These are phyloP conservation scores for Siniperca chuatsi DNA, from an alignment of 2,113 vertebrate genomes.

Conservation along the genomic window DNA sequence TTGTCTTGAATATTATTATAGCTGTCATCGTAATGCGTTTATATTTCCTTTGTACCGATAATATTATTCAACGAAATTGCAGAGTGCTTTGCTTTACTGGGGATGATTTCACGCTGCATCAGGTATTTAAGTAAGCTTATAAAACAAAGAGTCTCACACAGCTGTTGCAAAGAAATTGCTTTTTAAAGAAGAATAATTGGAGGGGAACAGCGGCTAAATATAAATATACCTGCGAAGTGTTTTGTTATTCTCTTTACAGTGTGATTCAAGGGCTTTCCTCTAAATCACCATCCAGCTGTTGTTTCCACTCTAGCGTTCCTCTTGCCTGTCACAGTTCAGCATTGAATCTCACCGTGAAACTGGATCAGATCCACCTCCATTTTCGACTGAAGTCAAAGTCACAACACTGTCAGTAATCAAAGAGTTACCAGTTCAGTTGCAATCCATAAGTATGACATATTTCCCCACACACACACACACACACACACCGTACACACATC, in stretches of 20 bases:
- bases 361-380: conserved; percentile 55
- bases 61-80: conserved; percentile 15
- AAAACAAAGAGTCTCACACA: conserved; percentile 21
- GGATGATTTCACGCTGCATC: conserved; percentile 32
- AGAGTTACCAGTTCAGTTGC: conserved; percentile 25
- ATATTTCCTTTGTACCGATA: conserved; percentile 13
- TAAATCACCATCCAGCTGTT: conserved; percentile 50
- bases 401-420: conserved; percentile 42
- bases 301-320: neutral
- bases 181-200: conserved; percentile 5
- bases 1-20: conserved; percentile 4
- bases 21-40: neutral
- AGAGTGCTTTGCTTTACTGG: neutral
- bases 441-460: conserved; percentile 45
- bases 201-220: conserved; percentile 16
- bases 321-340: conserved; percentile 33
- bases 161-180: conserved; percentile 24
- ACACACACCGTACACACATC: conserved; percentile 23
- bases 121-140: conserved; percentile 26
- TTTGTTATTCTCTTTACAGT: conserved; percentile 68
- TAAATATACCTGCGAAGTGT: conserved; percentile 40
- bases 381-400: conserved; percentile 57
- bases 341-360: conserved; percentile 25
- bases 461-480: neutral
- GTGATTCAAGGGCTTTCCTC: conserved; percentile 64